Evolutionary conservation across 30 jellyfish, hydroid and myxozoan species (phyloP).

Genomic region (Catostylus mosaicus): DNA sequence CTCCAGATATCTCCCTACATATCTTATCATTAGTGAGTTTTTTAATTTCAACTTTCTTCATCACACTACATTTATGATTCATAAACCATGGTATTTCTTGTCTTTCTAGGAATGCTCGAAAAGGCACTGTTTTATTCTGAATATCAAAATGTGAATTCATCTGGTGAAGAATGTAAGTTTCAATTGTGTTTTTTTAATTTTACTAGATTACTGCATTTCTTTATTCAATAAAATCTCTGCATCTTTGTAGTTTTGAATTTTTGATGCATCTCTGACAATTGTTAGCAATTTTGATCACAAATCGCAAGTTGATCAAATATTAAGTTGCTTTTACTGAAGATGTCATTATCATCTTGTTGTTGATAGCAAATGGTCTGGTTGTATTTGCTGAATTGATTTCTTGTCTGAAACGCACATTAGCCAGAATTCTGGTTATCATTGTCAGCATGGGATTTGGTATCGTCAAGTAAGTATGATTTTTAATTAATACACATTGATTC

Average conservation of each 20-base stretch:
- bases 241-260: too few species aligned
- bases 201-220: neutral
- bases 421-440: conserved; percentile 87
- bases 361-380: conserved; percentile 80
- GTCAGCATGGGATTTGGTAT: conserved; percentile 97
- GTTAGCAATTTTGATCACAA: too few species aligned
- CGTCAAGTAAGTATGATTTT: conserved; percentile 73
- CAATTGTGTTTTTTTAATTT: neutral
- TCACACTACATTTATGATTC: too few species aligned
- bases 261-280: too few species aligned
- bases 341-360: neutral
- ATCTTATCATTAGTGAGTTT: too few species aligned
- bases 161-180: conserved; percentile 76
- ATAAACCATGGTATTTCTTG: neutral
- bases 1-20: too few species aligned
- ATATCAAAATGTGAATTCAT: conserved; percentile 72
- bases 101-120: conserved; percentile 84
- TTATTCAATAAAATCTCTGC: too few species aligned
- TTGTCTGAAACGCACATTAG: conserved; percentile 77
- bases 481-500: neutral
- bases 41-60: too few species aligned
- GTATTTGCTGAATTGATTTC: conserved; percentile 86
- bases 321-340: too few species aligned
- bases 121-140: conserved; percentile 86
- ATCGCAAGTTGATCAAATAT: too few species aligned